These are phyloP conservation scores for Chamaetylas fuelleborni DNA, from an alignment of 2,113 vertebrate genomes.

Conservation along the genomic window DNA sequence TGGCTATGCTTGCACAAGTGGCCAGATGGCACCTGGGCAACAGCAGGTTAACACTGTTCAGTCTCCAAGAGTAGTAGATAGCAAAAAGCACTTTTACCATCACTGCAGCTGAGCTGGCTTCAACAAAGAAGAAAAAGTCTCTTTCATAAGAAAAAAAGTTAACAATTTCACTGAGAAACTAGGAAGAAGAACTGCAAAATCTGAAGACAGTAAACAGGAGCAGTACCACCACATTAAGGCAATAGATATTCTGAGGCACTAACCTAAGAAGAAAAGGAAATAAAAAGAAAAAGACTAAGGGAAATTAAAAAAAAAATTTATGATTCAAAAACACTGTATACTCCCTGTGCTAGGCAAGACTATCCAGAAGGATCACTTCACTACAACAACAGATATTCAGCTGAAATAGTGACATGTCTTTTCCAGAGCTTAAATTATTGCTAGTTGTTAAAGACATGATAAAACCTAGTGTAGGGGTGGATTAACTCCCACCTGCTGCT, in stretches of 20 bases:
- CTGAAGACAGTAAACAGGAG: background rate
- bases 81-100: background rate
- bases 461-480: background rate
- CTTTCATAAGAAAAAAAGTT: background rate
- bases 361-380: background rate
- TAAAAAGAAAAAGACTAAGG: accelerated
- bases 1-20: background rate
- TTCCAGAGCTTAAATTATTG: background rate
- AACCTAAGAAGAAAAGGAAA: background rate
- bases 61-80: background rate
- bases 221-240: background rate
- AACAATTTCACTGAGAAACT: background rate
- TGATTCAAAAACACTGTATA: background rate
- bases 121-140: background rate
- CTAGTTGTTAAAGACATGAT: background rate
- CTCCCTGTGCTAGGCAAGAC: background rate
- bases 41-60: background rate
- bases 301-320: background rate
- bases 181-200: background rate
- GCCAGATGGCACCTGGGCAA: background rate
- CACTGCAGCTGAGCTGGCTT: background rate
- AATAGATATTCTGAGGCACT: background rate
- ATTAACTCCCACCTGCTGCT: background rate
- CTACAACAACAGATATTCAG: background rate
- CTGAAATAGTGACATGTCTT: background rate